Evolutionary conservation across 2,888 invertebrate genomes (phyloP), one percentile per base, ranked within the genome.

Genomic region (Trichacis sp.): DNA sequence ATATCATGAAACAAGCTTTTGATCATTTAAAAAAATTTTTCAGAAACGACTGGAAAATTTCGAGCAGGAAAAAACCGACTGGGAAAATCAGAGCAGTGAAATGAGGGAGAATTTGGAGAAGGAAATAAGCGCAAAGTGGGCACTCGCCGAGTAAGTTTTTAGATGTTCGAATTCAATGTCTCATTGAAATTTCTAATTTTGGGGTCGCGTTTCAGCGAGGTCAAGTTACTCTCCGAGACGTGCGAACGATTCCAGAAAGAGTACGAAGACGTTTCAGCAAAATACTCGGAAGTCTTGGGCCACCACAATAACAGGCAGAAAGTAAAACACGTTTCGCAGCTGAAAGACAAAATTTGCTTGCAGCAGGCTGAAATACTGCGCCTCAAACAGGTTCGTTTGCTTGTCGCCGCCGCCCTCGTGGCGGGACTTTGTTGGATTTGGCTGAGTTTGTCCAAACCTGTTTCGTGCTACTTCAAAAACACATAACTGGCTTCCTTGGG

Each of bases 301-400:
- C 89, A 90, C 72, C 89, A 89, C 69, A 91, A 90, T 77, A 87
- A 88, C 68, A 89, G 87, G 70, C 90, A 90, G 77, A 90, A 89
- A 77, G 88, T 90, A 48, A 88, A 88, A 59, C 88, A 90, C 73
- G 72, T 87, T 17, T 74, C 78, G 1, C 85, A 86, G 64, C 69
- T 88, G 17, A 87, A 87, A n/a, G n/a, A n/a, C n/a, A n/a, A n/a
- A n/a, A n/a, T n/a, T n/a, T n/a, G n/a, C n/a, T n/a, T n/a, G n/a
- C n/a, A n/a, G 38, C 73, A 84, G 80, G 69, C 51, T 8, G 73
- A 74, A 53, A 85, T 85, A 66, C 74, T 78, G 42, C 84, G 84
- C 64, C 73, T 87, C 38, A 78, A 82, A 69, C 85, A 86, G 85
- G 87, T 87, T 80, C 71, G 78, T 79, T 60, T 72, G 56, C 66